phyloP scores from a whole-genome alignment of 2,113 vertebrate species.

The Callionymus lyra region DNA sequence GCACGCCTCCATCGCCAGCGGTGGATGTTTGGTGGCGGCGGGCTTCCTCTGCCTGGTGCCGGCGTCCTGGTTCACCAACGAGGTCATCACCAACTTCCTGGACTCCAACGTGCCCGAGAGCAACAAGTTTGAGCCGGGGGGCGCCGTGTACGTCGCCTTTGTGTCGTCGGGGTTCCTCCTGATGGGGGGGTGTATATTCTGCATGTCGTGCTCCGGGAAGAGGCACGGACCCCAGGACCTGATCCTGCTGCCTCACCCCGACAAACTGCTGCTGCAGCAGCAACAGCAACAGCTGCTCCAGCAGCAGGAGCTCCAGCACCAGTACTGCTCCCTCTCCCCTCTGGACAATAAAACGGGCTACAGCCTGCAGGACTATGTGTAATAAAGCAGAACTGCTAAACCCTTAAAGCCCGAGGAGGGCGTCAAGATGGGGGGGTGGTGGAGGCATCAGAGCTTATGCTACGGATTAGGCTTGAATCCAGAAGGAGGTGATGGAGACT shows the following conservation, averaged over 20 bases:
- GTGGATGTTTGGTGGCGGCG: slow-evolving; percentile 76
- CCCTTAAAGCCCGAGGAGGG: slow-evolving; percentile 25
- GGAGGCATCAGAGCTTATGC: slow-evolving; percentile 26
- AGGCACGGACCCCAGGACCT: slow-evolving; percentile 66
- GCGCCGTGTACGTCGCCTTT: slow-evolving; percentile 84
- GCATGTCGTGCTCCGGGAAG: slow-evolving; percentile 76
- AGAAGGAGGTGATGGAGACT: slow-evolving; percentile 34
- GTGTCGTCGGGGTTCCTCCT: slow-evolving; percentile 81
- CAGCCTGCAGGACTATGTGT: slow-evolving; percentile 91
- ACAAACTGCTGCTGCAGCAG: slow-evolving; percentile 64
- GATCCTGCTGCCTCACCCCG: slow-evolving; percentile 65
- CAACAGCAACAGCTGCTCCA: slow-evolving; percentile 66
- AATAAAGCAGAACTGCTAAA: slow-evolving; percentile 38
- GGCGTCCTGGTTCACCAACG: slow-evolving; percentile 87
- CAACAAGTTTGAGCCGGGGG: slow-evolving; percentile 88
- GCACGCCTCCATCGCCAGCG: slow-evolving; percentile 76
- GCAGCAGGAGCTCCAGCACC: slow-evolving; percentile 67
- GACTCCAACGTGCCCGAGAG: slow-evolving; percentile 80
- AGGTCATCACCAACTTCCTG: slow-evolving; percentile 83
- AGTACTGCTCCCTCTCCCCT: slow-evolving; percentile 67
- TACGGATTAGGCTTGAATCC: slow-evolving; percentile 26
- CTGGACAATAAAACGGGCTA: slow-evolving; percentile 73
- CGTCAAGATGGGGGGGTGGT: slow-evolving; percentile 35
- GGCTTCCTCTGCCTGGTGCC: slow-evolving; percentile 81
- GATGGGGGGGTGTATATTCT: slow-evolving; percentile 82